Evolutionary conservation across 2,113 vertebrate genomes (phyloP).

Genomic region (Pachypanchax playfairii): DNA sequence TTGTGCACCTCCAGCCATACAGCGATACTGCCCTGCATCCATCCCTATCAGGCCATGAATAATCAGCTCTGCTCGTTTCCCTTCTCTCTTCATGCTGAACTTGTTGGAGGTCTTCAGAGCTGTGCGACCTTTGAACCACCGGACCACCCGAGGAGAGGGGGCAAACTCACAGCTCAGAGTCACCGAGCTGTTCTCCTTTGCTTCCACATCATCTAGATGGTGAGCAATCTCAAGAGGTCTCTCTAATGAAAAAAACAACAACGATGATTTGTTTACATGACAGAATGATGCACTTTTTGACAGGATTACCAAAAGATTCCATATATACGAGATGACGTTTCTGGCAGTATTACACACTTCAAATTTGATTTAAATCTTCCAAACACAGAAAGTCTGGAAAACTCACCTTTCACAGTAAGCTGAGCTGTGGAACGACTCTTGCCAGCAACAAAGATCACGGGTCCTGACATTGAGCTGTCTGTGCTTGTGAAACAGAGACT

Average conservation of each 20-base stretch:
- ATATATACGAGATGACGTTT: too few relatives aligned
- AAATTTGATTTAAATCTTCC: too few relatives aligned
- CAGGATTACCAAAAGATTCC: too few relatives aligned
- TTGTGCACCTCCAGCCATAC: conserved; percentile 85
- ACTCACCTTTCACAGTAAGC: conserved; percentile 88
- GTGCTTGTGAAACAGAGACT: conserved; percentile 86
- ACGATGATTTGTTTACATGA: neutral
- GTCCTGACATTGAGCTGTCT: conserved; percentile 87
- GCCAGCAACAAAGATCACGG: conserved; percentile 88
- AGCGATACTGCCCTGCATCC: conserved; percentile 88
- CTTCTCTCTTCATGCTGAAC: conserved; percentile 84
- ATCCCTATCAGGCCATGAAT: conserved; percentile 79
- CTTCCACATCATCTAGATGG: conserved; percentile 84
- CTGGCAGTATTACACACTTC: neutral
- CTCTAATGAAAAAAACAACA: conserved; percentile 73
- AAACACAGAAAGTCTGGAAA: neutral
- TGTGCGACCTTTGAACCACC: conserved; percentile 88
- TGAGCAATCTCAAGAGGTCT: conserved; percentile 84
- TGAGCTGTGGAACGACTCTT: conserved; percentile 90
- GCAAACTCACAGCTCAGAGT: conserved; percentile 89
- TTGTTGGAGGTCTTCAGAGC: conserved; percentile 83
- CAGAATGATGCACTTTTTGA: neutral
- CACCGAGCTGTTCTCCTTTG: conserved; percentile 84
- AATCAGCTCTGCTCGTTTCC: conserved; percentile 83
- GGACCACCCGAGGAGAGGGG: conserved; percentile 88